These are phyloP conservation scores for Margaritifera margaritifera DNA, from an alignment of 2,888 invertebrate species.

Conservation along the genomic window DNA sequence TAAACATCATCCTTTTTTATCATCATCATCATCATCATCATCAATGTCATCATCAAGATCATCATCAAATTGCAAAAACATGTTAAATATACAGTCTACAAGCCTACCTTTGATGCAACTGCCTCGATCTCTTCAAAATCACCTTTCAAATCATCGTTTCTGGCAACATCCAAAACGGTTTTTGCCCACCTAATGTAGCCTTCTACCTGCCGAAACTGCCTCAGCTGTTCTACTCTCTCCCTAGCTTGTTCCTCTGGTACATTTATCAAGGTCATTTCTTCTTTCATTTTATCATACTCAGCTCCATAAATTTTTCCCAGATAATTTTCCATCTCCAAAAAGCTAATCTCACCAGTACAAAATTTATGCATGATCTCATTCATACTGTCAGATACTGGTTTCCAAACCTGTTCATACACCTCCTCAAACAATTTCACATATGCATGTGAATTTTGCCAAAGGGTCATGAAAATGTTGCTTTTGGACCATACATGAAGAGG, in stretches of 20 bases:
- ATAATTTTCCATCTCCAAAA: slow-evolving; percentile 3
- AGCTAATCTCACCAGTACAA: slow-evolving; percentile 4
- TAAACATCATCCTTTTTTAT: too few relatives aligned
- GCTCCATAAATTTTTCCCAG: slow-evolving; percentile 2
- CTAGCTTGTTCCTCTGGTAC: not conserved
- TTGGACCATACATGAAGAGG: too few relatives aligned
- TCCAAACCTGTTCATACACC: too few relatives aligned
- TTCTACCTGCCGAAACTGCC: not conserved
- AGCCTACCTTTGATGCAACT: too few relatives aligned
- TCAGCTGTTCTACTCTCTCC: slow-evolving; percentile 1
- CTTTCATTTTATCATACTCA: slow-evolving; percentile 3
- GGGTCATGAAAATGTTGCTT: too few relatives aligned
- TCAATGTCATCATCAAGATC: too few relatives aligned
- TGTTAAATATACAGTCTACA: too few relatives aligned
- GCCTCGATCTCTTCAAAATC: slow-evolving; percentile 3
- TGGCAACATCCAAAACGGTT: not conserved
- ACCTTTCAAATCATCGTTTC: not conserved
- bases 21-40: too few relatives aligned
- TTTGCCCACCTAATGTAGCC: not conserved
- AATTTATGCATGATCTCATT: not conserved
- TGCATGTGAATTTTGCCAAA: too few relatives aligned
- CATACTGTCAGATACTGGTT: not conserved
- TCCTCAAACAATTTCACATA: too few relatives aligned
- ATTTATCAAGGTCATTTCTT: not conserved
- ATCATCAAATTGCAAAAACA: too few relatives aligned